A percentile compares a stretch with the other conserved stretches of the same genome.
phyloP scores from a whole-genome alignment of 2,888 invertebrate species.

The Drosophila limbata region DNA sequence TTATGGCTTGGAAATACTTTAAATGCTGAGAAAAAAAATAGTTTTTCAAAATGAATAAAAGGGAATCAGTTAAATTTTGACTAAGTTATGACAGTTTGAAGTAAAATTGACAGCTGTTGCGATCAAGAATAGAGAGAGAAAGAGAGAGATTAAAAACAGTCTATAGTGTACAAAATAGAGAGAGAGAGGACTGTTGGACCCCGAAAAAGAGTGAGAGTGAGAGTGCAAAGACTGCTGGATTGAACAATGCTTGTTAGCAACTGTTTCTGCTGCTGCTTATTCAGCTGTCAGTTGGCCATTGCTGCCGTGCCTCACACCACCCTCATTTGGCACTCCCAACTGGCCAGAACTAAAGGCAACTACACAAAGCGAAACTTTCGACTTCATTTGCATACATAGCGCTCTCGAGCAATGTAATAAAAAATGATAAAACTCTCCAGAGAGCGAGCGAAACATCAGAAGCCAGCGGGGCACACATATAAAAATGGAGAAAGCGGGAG shows the following conservation, averaged over 20 bases:
- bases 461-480: constrained; percentile 19
- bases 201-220: neutral
- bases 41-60: too few species aligned
- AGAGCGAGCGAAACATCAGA: constrained; percentile 38
- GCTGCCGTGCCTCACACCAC: constrained; percentile 1
- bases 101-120: too few species aligned
- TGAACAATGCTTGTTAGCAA: constrained; percentile 21
- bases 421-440: constrained; percentile 83
- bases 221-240: neutral
- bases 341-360: constrained; percentile 56
- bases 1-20: too few species aligned
- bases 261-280: constrained; percentile 4
- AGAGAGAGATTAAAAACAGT: neutral
- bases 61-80: too few species aligned
- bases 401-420: constrained; percentile 82
- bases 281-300: constrained; percentile 2
- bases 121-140: neutral
- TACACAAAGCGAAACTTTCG: constrained; percentile 78
- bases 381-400: constrained; percentile 84
- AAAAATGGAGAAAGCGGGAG: neutral
- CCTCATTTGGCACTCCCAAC: constrained; percentile 23
- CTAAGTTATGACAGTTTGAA: too few species aligned
- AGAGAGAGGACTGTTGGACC: neutral
- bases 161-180: neutral
- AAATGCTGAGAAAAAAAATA: too few species aligned